Evolutionary conservation across 2,113 vertebrate genomes (phyloP), one percentile per base, ranked within the genome.

Genomic region (Sorex fumeus): DNA sequence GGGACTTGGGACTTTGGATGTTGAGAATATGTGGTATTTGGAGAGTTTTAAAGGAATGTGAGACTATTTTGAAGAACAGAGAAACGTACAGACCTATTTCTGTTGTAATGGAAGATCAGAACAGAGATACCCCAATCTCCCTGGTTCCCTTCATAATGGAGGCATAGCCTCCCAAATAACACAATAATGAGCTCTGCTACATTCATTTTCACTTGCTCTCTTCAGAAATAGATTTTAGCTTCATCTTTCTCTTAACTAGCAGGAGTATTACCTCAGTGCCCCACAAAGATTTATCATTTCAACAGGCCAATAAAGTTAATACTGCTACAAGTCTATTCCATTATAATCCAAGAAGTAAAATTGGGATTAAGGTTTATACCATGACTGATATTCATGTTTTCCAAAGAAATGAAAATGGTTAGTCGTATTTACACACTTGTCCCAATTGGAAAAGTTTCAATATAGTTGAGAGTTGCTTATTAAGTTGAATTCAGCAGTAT

Each of bases 1-100:
- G 93, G 84, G 95, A 90, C 89, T 91, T 95, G 75, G 89, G 97
- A 97, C 91, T 95, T 97, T 78, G 94, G 75, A 91, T 97, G 95
- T 96, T 96, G 95, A 96, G 92, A 95, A 96, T 84, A 91, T 91
- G 92, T 97, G 95, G 89, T 86, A 93, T 96, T 97, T 96, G 91
- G 53, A 97, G 90, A 96, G 95, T 70, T 97, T 97, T 96, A 96
- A 95, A 97, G 95, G 80, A 6, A 8, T 84, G 88, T 86, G 90
- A 78, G 0, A 3, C 86, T 93, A 95, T 92, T 97, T 90, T 94
- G 82, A 92, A 88, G 91, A 97, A 96, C 87, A 70, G 77, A 93
- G 76, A 84, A 96, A 97, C 80, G 96, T 91, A 70, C 81, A 96
- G 88, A 93, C 89, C 80, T 96, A 64, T 57, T 70, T 76, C 67